Evolutionary conservation across 1,140 invertebrate genomes (phyloP), one percentile per base, ranked within the genome.

Genomic region (Mizuhopecten yessoensis): DNA sequence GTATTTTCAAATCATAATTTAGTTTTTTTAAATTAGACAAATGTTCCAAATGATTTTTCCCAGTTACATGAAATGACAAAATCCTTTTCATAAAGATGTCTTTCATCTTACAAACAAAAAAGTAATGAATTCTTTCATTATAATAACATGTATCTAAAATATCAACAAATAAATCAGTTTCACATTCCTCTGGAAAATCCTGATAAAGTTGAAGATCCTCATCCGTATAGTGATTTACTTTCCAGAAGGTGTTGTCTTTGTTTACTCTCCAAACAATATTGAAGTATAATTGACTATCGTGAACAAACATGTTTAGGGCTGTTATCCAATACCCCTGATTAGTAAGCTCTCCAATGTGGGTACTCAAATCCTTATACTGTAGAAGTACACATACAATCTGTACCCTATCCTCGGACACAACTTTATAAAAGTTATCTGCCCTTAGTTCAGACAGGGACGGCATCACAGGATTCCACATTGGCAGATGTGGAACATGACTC

Each of bases 331-430:
- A 93, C 15, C 93, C 92, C 11, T 86, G 7, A 0, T 10, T 5
- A 49, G 88, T 89, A 88, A 94, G 92, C 2, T 86, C 34, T 49
- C 34, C 34, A 0, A 94, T 57, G 34, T 87, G 45, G 15, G 34
- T 33, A 17, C 45, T 36, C 15, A 93, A 34, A 5, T 36, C 7
- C 5, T 39, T 23, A 13, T 89, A 87, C 7, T 90, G 88, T 0
- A 95, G 15, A 23, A 94, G 42, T 33, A 94, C 49, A 45, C 88
- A 87, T n/a, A 95, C 89, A 45, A 93, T 90, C 90, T 95, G 93
- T 5, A 39, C 10, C 29, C 87, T 15, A 87, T 95, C 93, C 86
- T 75, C 13, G 0, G 92, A 92, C 33, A 34, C 91, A 9, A 91
- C 45, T 87, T 93, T 91, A 87, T 91, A 87, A 33, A 88, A 33